phyloP scores from a whole-genome alignment of 1,140 invertebrate genomes.

The Mya arenaria region DNA sequence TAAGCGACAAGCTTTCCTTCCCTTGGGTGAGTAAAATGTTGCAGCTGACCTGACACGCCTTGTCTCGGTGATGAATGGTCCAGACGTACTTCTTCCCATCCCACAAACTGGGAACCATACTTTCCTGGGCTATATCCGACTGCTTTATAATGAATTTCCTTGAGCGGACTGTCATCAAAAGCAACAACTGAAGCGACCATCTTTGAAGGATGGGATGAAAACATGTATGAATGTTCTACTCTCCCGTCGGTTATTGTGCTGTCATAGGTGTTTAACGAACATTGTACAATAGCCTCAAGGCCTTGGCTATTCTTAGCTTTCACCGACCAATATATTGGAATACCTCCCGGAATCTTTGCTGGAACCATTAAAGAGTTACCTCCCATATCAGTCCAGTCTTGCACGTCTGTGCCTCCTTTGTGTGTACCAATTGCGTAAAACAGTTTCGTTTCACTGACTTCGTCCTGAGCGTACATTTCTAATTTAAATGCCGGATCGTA shows the following conservation, averaged over 20 bases:
- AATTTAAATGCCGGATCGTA: conserved; percentile 29
- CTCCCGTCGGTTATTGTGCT: conserved; percentile 31
- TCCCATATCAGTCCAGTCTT: conserved; percentile 31
- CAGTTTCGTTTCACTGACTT: conserved; percentile 16
- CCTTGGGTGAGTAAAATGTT: conserved; percentile 18
- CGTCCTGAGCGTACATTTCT: conserved; percentile 40
- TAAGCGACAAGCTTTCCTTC: conserved; percentile 28
- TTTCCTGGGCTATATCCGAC: conserved; percentile 34
- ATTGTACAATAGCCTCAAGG: neutral
- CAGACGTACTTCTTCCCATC: conserved; percentile 17
- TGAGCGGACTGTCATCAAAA: conserved; percentile 26
- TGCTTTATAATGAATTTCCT: conserved; percentile 38
- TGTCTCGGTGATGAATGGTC: conserved; percentile 4
- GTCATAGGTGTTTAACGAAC: conserved; percentile 29
- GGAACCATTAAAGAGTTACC: conserved; percentile 21
- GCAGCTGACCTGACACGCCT: neutral
- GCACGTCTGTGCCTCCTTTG: conserved; percentile 22
- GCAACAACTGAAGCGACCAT: conserved; percentile 13
- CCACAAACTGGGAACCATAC: conserved; percentile 30
- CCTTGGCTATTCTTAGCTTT: conserved; percentile 39
- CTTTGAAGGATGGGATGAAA: conserved; percentile 38
- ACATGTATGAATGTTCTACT: conserved; percentile 20
- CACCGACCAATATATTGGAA: conserved; percentile 30
- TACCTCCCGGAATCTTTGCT: conserved; percentile 17
- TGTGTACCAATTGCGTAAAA: conserved; percentile 45